Evolutionary conservation across 2,888 invertebrate species (phyloP).

Genomic region (Catocala sponsa): DNA sequence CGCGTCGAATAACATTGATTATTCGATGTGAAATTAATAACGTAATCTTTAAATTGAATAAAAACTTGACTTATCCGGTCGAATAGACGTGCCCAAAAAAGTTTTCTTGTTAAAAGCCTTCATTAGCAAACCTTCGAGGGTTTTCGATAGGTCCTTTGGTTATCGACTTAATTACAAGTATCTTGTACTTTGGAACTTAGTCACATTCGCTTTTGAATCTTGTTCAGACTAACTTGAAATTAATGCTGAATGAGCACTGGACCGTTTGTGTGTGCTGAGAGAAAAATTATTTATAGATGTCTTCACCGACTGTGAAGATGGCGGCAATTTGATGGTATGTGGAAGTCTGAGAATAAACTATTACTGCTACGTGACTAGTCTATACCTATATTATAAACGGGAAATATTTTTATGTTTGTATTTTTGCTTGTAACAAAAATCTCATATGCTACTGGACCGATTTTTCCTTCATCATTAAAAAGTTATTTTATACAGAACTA

Average conservation of each 20-base stretch:
- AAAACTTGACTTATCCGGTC: conserved; percentile 53
- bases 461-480: too few species aligned
- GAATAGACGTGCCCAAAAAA: conserved; percentile 54
- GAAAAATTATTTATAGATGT: neutral
- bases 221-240: conserved; percentile 12
- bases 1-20: conserved; percentile 39
- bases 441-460: too few species aligned
- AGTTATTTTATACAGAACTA: too few species aligned
- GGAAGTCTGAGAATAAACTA: too few species aligned
- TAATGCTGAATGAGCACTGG: conserved; percentile 13
- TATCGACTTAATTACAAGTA: conserved; percentile 60
- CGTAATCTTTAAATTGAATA: conserved; percentile 50
- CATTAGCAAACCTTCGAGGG: conserved; percentile 63
- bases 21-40: conserved; percentile 48
- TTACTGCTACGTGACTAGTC: too few species aligned
- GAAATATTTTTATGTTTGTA: too few species aligned
- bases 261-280: neutral
- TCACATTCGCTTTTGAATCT: conserved; percentile 41
- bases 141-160: conserved; percentile 54
- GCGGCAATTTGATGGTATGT: too few species aligned
- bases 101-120: conserved; percentile 64
- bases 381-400: too few species aligned
- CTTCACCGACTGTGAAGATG: too few species aligned
- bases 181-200: conserved; percentile 38
- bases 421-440: too few species aligned